Evolutionary conservation across 2,797 vertebrate species (phyloP).

Genomic region (Coregonus ussuriensis): DNA sequence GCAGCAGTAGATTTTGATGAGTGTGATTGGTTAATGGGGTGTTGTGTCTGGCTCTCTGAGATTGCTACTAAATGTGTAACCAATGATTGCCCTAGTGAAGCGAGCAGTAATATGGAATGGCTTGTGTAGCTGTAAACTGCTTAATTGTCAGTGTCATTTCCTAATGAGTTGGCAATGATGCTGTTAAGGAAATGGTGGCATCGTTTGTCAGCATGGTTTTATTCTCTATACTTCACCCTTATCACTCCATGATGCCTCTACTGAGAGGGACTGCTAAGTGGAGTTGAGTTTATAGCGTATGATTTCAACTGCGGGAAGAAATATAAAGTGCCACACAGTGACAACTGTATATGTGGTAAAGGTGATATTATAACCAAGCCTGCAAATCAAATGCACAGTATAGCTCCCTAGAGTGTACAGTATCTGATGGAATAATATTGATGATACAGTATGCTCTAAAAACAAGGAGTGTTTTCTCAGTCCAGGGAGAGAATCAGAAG

Average conservation of each 20-base stretch:
- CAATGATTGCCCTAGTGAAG: not conserved
- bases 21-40: conserved; percentile 16
- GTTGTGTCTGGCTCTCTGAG: conserved; percentile 7
- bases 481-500: too few species aligned
- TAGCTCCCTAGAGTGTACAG: too few species aligned
- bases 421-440: too few species aligned
- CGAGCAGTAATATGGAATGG: not conserved
- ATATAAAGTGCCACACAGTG: not conserved
- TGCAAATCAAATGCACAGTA: too few species aligned
- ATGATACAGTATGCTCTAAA: too few species aligned
- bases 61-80: not conserved
- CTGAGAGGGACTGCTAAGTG: not conserved
- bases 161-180: not conserved
- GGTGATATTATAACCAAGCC: not conserved
- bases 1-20: conserved; percentile 14
- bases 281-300: not conserved
- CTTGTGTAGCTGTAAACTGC: conserved; percentile 5
- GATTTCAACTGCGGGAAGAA: not conserved
- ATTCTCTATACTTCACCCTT: not conserved
- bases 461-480: too few species aligned
- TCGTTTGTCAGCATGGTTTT: not conserved
- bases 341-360: not conserved
- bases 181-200: not conserved
- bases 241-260: not conserved
- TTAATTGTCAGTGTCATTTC: conserved; percentile 15